phyloP scores from a whole-genome alignment of 2,113 vertebrate genomes.

The Hyla sarda region DNA sequence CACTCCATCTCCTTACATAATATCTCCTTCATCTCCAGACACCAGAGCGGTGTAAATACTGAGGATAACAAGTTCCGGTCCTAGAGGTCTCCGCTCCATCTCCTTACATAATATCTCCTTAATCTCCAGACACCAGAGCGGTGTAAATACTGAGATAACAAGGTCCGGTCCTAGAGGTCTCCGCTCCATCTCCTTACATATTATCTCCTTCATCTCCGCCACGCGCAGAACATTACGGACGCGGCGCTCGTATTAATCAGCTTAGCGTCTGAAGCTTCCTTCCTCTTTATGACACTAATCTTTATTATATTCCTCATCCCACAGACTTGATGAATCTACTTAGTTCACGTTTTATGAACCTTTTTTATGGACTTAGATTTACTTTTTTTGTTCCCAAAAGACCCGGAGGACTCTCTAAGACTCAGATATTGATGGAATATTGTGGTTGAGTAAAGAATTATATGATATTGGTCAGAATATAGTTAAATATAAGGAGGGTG shows the following conservation, averaged over 20 bases:
- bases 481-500: too few species aligned
- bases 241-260: constrained; percentile 39
- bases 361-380: constrained; percentile 32
- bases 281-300: constrained; percentile 55
- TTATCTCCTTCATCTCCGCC: constrained; percentile 8
- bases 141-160: too few species aligned
- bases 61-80: too few species aligned
- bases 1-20: too few species aligned
- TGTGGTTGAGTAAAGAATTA: neutral
- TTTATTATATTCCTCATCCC: constrained; percentile 43
- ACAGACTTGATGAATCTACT: constrained; percentile 41
- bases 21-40: too few species aligned
- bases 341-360: constrained; percentile 48
- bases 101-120: neutral
- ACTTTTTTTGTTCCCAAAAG: constrained; percentile 23
- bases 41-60: too few species aligned
- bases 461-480: neutral
- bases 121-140: too few species aligned
- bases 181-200: neutral
- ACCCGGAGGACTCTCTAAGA: neutral
- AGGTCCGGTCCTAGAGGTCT: neutral
- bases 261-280: constrained; percentile 37
- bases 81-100: too few species aligned
- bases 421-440: neutral
- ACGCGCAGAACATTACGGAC: constrained; percentile 22